These are phyloP conservation scores for Paratrypauchen microcephalus DNA, from an alignment of 2,797 vertebrate genomes.

Conservation along the genomic window DNA sequence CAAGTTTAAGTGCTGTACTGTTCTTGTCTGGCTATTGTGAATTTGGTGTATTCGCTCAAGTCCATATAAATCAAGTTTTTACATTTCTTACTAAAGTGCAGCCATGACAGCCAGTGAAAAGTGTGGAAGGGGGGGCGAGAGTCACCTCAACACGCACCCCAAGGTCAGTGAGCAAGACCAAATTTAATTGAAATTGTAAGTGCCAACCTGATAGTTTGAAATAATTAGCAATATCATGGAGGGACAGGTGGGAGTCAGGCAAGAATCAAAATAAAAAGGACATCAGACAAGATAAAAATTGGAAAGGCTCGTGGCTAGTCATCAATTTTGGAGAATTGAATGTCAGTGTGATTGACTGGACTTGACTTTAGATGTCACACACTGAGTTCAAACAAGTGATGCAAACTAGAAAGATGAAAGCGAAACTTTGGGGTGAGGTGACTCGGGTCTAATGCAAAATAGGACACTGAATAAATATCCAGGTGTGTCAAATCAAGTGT, in stretches of 20 bases:
- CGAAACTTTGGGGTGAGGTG: conserved; percentile 30
- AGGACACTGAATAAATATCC: conserved; percentile 7
- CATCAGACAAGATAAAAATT: conserved; percentile 61
- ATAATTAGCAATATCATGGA: conserved; percentile 81
- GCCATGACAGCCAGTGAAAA: conserved; percentile 50
- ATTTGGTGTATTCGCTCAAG: conserved; percentile 60
- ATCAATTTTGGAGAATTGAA: conserved; percentile 62
- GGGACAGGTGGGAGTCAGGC: conserved; percentile 55
- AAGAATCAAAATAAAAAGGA: conserved; percentile 71
- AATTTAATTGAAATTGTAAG: conserved; percentile 82
- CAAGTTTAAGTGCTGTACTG: conserved; percentile 65
- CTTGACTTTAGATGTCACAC: conserved; percentile 46
- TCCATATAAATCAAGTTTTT: conserved; percentile 71
- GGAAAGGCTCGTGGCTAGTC: conserved; percentile 48
- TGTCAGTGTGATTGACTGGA: conserved; percentile 70
- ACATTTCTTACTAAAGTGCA: conserved; percentile 72
- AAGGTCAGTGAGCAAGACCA: conserved; percentile 72
- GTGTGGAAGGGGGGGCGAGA: conserved; percentile 54
- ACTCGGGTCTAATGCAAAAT: conserved; percentile 23
- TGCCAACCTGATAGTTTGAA: conserved; percentile 79
- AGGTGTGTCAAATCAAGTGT: conserved; percentile 21
- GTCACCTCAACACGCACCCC: conserved; percentile 53
- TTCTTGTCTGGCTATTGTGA: conserved; percentile 55
- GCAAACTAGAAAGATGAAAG: conserved; percentile 38
- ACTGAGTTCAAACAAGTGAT: conserved; percentile 43